phyloP scores from a whole-genome alignment of 92 coral and sea anemone genomes.

The Virgularia gustaviana region DNA sequence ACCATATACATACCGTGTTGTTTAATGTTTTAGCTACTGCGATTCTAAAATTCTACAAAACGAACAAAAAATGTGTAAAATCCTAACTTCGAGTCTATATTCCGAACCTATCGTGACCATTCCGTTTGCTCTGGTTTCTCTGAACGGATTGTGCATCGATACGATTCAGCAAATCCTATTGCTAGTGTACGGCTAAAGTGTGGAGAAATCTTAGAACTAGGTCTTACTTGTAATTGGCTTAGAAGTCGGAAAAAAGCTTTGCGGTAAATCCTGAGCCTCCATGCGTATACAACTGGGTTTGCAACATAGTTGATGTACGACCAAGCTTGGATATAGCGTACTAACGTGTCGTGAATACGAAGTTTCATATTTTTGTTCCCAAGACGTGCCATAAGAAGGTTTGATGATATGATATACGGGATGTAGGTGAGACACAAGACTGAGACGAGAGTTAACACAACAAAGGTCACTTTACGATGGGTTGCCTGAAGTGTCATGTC shows the following conservation, averaged over 20 bases:
- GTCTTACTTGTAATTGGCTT: too few relatives aligned
- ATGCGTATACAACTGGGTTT: conserved; percentile 10
- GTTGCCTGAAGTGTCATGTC: conserved; percentile 9
- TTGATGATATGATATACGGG: not conserved
- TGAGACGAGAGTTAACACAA: conserved; percentile 4
- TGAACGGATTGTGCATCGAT: too few relatives aligned
- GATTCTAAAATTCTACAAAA: too few relatives aligned
- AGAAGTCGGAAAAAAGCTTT: conserved; percentile 10
- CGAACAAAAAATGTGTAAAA: too few relatives aligned
- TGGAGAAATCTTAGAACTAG: too few relatives aligned
- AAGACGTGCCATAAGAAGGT: not conserved
- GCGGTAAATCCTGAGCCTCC: conserved; percentile 12
- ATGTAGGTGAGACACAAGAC: conserved; percentile 1
- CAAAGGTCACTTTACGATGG: conserved; percentile 8
- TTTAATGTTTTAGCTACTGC: too few relatives aligned
- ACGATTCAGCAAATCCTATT: too few relatives aligned
- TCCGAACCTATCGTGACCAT: too few relatives aligned
- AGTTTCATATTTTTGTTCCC: not conserved
- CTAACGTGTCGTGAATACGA: not conserved
- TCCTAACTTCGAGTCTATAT: too few relatives aligned
- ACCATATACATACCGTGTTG: too few relatives aligned
- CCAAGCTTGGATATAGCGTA: not conserved
- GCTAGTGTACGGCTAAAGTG: too few relatives aligned
- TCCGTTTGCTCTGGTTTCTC: too few relatives aligned
- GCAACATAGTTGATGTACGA: conserved; percentile 9